Evolutionary conservation across 2,888 invertebrate species (phyloP), one percentile per base, ranked within the genome.

Genomic region (Vandiemenella viatica): DNA sequence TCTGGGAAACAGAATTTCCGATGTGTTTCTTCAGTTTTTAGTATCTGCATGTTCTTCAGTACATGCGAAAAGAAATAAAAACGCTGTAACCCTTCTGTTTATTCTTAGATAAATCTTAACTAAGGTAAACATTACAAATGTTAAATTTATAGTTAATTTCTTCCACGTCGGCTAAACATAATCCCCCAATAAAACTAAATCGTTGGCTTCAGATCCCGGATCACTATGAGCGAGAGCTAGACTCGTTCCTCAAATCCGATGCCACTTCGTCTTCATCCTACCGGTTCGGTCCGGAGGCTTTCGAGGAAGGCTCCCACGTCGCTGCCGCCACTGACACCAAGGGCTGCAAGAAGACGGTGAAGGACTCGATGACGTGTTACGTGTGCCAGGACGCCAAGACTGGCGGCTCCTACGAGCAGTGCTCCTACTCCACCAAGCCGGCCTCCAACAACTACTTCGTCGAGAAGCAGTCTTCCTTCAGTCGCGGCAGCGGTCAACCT

Each of bases 321-420:
- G 38, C 21, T 16, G 32, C 38, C 18, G 22, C 45, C 7, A 19
- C 22, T 4, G 49, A 23, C 15, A 43, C 32, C 46, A 46, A 26
- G 1, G 41, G 32, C 45, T 53, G 53, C 38, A 48, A 50, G 47
- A 53, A 49, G 15, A 45, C 48, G 7, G 38, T 42, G 22, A 53
- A 53, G 26, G 54, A 52, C 15, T 45, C 50, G 6, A 60, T 60
- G 60, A 60, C 59, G 5, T 61, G 61, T 45, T 59, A 75, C 54
- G 71, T 83, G 1, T 89, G 88, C 60, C 77, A 80, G 56, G 79
- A 85, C 60, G 74, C 79, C 1, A 78, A 80, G 61, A 80, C 79
- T 2, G 83, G 83, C 41, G 84, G 80, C 21, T 78, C 80, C 52
- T 85, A 78, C 54, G 87, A 88, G 62, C 80, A 80, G 13, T 89